phyloP scores from a whole-genome alignment of 2,888 invertebrate species.

The Harpagoxenus sublaevis region DNA sequence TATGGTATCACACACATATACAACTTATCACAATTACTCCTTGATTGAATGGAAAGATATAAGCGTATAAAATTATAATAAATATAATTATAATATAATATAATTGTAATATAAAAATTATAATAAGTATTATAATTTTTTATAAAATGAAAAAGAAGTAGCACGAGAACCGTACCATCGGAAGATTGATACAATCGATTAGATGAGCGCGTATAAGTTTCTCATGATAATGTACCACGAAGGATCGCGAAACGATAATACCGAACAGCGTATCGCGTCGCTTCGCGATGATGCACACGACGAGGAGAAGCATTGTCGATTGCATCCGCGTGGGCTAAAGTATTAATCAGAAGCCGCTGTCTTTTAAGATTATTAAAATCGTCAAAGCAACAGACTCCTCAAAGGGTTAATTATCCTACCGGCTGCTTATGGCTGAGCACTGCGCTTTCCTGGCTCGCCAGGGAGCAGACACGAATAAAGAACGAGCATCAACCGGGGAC shows the following conservation, averaged over 20 bases:
- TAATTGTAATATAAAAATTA: background rate
- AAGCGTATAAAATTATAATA: no score
- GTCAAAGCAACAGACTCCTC: conserved; percentile 84
- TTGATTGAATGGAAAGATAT: background rate
- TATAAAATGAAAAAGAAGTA: background rate
- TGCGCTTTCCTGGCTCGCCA: conserved; percentile 70
- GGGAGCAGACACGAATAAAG: conserved; percentile 75
- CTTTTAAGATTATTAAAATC: conserved; percentile 85
- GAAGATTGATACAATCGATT: background rate
- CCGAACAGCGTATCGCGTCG: conserved; percentile 61
- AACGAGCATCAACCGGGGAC: conserved; percentile 68
- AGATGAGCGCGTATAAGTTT: conserved; percentile 16
- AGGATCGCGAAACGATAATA: conserved; percentile 58
- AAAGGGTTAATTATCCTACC: conserved; percentile 86
- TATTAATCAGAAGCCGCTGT: conserved; percentile 83
- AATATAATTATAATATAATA: no score
- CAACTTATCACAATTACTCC: background rate
- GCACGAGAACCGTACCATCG: background rate
- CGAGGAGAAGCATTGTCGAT: conserved; percentile 77
- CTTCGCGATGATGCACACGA: conserved; percentile 48
- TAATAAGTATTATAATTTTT: conserved; percentile 14
- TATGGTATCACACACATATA: background rate
- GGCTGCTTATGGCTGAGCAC: conserved; percentile 83
- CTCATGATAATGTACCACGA: conserved; percentile 59
- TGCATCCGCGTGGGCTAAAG: conserved; percentile 78